Percentiles rank a stretch among this genome's conserved stretches.
phyloP scores from a whole-genome alignment of 2,888 invertebrate genomes.

The Drosophila nigricruria region DNA sequence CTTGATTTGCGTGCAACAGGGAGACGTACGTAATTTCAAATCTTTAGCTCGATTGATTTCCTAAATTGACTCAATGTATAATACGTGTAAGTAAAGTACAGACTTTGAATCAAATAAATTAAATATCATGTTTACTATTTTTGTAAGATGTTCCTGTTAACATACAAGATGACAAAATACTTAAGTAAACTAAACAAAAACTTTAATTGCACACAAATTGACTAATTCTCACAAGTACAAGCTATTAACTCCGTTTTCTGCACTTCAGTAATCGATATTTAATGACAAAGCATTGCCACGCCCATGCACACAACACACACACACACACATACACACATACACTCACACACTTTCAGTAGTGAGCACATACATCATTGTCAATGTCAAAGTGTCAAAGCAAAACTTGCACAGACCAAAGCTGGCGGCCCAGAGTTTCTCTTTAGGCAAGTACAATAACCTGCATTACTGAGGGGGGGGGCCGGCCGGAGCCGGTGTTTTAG shows the following conservation, averaged over 20 bases:
- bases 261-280: constrained; percentile 73
- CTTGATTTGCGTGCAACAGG: no score
- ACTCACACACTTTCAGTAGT: constrained; percentile 32
- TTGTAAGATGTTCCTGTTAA: not conserved
- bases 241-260: constrained; percentile 55
- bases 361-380: constrained; percentile 82
- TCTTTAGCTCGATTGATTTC: no score
- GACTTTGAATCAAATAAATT: no score
- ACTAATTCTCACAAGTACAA: not conserved
- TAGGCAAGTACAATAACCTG: constrained; percentile 60
- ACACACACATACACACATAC: constrained; percentile 16
- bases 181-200: not conserved
- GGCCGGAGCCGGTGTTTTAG: constrained; percentile 23
- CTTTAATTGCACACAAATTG: constrained; percentile 7
- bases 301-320: constrained; percentile 36
- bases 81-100: no score
- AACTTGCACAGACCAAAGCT: constrained; percentile 62
- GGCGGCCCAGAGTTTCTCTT: constrained; percentile 37
- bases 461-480: constrained; percentile 11
- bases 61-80: no score
- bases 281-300: constrained; percentile 65
- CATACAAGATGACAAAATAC: not conserved
- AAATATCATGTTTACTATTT: not conserved
- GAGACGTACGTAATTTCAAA: no score
- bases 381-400: constrained; percentile 82